Evolutionary conservation across 1,140 invertebrate species (phyloP).

Genomic region (Bombus ignitus): DNA sequence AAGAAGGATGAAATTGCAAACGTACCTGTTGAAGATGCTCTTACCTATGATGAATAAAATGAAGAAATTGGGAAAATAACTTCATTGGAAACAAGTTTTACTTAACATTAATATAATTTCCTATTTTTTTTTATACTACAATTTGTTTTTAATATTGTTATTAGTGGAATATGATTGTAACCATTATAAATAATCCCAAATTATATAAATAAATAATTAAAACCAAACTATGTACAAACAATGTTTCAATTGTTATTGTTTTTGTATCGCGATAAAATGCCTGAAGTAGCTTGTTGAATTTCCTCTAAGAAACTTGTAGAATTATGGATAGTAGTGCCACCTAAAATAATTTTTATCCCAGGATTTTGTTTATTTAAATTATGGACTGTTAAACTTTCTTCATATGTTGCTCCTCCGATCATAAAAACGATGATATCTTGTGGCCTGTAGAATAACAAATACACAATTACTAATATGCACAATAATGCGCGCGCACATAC

Average conservation of each 20-base stretch:
- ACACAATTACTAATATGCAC: constrained; percentile 3
- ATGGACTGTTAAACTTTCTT: constrained; percentile 95
- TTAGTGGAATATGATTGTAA: constrained; percentile 2
- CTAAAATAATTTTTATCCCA: constrained; percentile 92
- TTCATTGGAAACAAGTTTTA: constrained; percentile 30
- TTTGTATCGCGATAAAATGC: constrained; percentile 75
- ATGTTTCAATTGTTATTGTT: constrained; percentile 66
- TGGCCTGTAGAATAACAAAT: constrained; percentile 83
- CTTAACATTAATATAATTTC: constrained; percentile 6
- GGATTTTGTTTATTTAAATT: constrained; percentile 90
- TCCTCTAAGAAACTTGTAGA: constrained; percentile 91
- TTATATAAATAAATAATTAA: constrained; percentile 59
- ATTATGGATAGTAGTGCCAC: constrained; percentile 96
- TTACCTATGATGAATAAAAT: constrained; percentile 47
- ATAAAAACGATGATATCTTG: constrained; percentile 97
- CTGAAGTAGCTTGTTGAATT: constrained; percentile 83
- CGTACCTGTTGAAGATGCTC: constrained; percentile 41
- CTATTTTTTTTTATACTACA: constrained; percentile 19
- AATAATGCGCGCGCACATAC: too few species aligned
- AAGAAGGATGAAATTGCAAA: constrained; percentile 68
- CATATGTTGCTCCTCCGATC: constrained; percentile 98
- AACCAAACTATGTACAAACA: constrained; percentile 30
- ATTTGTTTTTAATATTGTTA: neutral
- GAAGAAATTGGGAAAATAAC: constrained; percentile 23
- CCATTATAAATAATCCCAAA: constrained; percentile 30